Evolutionary conservation across 1,140 invertebrate species (phyloP).

Genomic region (Myzus persicae): DNA sequence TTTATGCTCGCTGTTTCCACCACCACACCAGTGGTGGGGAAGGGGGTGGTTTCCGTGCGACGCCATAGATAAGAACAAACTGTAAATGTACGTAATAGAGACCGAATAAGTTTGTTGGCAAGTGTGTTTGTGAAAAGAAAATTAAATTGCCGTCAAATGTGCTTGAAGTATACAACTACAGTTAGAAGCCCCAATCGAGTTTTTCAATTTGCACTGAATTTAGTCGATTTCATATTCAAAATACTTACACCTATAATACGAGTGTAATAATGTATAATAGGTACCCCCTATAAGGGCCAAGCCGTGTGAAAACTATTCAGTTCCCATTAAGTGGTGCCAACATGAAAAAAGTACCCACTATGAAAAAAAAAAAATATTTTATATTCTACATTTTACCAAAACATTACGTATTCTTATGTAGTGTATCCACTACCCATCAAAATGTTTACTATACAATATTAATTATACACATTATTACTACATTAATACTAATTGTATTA

Average conservation of each 20-base stretch:
- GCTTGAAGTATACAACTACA: neutral
- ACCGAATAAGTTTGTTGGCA: conserved; percentile 14
- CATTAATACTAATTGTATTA: neutral
- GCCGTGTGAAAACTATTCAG: no score
- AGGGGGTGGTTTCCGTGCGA: no score
- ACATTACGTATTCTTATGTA: no score
- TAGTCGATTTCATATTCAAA: conserved; percentile 9
- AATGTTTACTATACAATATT: neutral
- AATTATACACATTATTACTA: neutral
- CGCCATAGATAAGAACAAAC: neutral
- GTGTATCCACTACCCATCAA: no score
- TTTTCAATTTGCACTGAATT: conserved; percentile 21
- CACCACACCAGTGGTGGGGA: neutral
- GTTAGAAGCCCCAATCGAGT: neutral
- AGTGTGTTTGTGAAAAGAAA: conserved; percentile 21
- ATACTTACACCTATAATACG: neutral
- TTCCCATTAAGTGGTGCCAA: no score
- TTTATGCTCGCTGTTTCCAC: neutral
- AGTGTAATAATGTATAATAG: neutral
- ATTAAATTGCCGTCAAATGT: conserved; percentile 20
- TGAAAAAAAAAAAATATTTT: no score
- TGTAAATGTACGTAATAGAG: neutral
- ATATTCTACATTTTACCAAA: no score
- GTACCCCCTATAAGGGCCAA: no score
- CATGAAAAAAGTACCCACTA: no score